Evolutionary conservation across 2,888 invertebrate genomes (phyloP), one percentile per base, ranked within the genome.

Genomic region (Drosophila quinaria): DNA sequence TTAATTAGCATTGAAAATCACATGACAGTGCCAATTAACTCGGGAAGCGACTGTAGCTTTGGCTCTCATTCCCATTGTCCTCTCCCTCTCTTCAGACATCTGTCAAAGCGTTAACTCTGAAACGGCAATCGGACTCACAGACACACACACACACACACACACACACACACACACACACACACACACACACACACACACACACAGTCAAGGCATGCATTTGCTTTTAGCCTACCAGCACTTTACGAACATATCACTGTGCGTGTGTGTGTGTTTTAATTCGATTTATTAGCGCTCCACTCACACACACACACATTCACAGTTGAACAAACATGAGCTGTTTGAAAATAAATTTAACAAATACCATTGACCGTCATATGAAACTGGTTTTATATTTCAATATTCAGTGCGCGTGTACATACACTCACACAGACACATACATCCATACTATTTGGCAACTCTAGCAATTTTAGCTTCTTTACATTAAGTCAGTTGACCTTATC

Each of bases 381-480:
- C 84, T 78, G 80, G 84, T 84, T 84, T 84, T 79, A 73, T 71
- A 85, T 85, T 74, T 82, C 71, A 80, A 85, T 81, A 78, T 78
- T 69, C 74, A 69, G 29, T 62, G 65, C 76, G 69, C 78, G 69
- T 76, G 65, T 35, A 67, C n/a, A 55, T 17, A 49, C 19, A 59
- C 13, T 22, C n/a, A 61, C n/a, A 39, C 25, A 39, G 13, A 41
- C 22, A 55, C 37, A 46, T 17, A 47, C 15, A 13, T 33, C 52
- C 11, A 46, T 55, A 44, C 42, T 49, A 69, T 76, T 76, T 69
- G 78, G 78, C 78, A 78, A 76, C 61, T 78, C 54, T 64, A 56
- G 70, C 75, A 64, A 31, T 67, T 72, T 68, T 54, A 46, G 49
- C 56, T 72, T 65, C 61, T 69, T 78, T 35, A 42, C 37, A 54